phyloP scores from a whole-genome alignment of 2,113 vertebrate genomes.

The Hippocampus comes region DNA sequence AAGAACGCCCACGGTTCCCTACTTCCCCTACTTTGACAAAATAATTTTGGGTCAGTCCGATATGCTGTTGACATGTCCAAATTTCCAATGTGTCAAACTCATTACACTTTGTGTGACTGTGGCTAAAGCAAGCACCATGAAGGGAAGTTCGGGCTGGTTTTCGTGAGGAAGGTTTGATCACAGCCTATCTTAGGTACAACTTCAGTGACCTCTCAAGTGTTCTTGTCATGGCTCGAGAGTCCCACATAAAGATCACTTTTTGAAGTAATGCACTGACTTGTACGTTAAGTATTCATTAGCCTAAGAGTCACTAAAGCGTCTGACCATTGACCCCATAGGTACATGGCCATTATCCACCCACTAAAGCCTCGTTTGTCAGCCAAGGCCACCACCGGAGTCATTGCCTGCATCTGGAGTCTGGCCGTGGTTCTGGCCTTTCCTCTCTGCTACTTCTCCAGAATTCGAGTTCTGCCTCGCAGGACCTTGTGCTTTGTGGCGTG shows the following conservation, averaged over 20 bases:
- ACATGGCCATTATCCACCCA: constrained; percentile 96
- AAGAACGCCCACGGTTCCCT: too few species aligned
- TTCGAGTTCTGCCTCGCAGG: constrained; percentile 76
- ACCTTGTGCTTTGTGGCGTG: constrained; percentile 91
- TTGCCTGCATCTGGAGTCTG: constrained; percentile 90
- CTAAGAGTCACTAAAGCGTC: background rate
- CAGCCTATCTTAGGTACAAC: background rate
- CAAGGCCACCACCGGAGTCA: constrained; percentile 86
- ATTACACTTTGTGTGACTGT: background rate
- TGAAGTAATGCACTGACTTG: background rate
- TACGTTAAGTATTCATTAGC: background rate
- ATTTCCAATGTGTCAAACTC: background rate
- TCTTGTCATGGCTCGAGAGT: background rate
- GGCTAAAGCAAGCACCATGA: background rate
- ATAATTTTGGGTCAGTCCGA: too few species aligned
- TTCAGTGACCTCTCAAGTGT: background rate
- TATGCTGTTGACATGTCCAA: too few species aligned
- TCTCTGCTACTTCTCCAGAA: constrained; percentile 91
- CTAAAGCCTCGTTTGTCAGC: constrained; percentile 92
- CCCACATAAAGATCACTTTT: background rate
- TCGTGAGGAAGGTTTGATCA: background rate
- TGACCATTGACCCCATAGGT: constrained; percentile 71
- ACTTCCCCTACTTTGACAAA: too few species aligned
- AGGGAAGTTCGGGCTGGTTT: background rate
- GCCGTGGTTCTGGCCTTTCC: constrained; percentile 92